These are phyloP conservation scores for Pipa parva DNA, from an alignment of 2,113 vertebrate genomes.

Conservation along the genomic window DNA sequence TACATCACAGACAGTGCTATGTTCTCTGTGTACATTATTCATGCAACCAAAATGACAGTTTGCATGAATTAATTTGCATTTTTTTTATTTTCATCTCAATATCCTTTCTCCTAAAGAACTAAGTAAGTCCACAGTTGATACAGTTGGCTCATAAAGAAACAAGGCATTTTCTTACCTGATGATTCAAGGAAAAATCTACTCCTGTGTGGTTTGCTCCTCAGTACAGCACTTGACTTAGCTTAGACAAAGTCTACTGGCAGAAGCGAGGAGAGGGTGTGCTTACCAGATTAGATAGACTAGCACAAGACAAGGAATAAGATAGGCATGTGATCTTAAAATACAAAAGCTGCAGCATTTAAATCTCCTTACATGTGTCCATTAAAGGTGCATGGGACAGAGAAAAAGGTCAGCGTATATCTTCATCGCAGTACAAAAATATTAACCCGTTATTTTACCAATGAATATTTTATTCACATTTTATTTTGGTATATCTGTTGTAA, in stretches of 20 bases:
- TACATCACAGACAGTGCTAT: too few relatives aligned
- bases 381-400: background rate
- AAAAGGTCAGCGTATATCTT: constrained; percentile 24
- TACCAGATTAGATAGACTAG: constrained; percentile 12
- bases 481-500: too few relatives aligned
- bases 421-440: background rate
- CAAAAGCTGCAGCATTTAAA: constrained; percentile 28
- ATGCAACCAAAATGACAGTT: too few relatives aligned
- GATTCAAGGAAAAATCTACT: background rate
- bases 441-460: background rate
- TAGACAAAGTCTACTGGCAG: constrained; percentile 1
- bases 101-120: too few relatives aligned
- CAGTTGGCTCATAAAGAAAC: too few relatives aligned
- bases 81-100: too few relatives aligned
- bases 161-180: constrained; percentile 22
- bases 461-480: too few relatives aligned
- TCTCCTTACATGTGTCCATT: constrained; percentile 23
- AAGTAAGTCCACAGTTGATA: too few relatives aligned
- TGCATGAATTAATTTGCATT: too few relatives aligned
- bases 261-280: constrained; percentile 10
- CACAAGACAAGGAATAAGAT: constrained; percentile 11
- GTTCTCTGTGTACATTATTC: too few relatives aligned
- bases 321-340: constrained; percentile 26
- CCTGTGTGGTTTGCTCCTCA: constrained; percentile 1
- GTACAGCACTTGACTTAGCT: background rate